Percentiles rank a stretch among this genome's conserved stretches.
Evolutionary conservation across 1,140 invertebrate species (phyloP).

Genomic region (Rhynchophorus ferrugineus): DNA sequence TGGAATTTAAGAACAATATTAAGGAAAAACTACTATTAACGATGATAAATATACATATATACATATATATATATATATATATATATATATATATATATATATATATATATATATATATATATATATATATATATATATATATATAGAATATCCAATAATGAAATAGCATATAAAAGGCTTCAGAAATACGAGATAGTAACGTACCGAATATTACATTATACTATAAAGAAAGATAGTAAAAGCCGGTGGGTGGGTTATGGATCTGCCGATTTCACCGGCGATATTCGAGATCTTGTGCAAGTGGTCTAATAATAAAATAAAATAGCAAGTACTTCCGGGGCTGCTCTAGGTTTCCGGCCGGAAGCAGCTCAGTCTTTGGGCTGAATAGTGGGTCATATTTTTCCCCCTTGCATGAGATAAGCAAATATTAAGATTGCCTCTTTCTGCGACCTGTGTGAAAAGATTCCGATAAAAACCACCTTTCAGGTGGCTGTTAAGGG

Average conservation of each 20-base stretch:
- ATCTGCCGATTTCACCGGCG: not conserved
- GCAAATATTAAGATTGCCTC: slow-evolving; percentile 21
- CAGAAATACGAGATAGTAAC: not conserved
- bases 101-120: too few species aligned
- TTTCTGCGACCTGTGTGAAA: slow-evolving; percentile 23
- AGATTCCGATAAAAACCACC: slow-evolving; percentile 18
- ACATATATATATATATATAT: too few species aligned
- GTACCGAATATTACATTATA: not conserved
- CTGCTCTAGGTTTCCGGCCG: slow-evolving; percentile 20
- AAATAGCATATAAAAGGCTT: not conserved
- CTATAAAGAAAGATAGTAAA: not conserved
- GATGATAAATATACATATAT: too few species aligned
- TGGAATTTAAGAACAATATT: too few species aligned
- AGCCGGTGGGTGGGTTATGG: not conserved
- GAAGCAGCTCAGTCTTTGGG: slow-evolving; percentile 13
- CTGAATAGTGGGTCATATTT: slow-evolving; percentile 22
- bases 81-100: too few species aligned
- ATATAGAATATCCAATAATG: too few species aligned
- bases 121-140: too few species aligned
- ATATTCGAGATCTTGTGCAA: slow-evolving; percentile 16
- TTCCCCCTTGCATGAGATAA: slow-evolving; percentile 18
- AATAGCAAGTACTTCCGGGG: slow-evolving; percentile 23
- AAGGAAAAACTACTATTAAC: too few species aligned
- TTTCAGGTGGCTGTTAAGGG: slow-evolving; percentile 11
- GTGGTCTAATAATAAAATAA: slow-evolving; percentile 19